These are phyloP conservation scores for Plebejus argus DNA, from an alignment of 2,888 invertebrate genomes.

Conservation along the genomic window DNA sequence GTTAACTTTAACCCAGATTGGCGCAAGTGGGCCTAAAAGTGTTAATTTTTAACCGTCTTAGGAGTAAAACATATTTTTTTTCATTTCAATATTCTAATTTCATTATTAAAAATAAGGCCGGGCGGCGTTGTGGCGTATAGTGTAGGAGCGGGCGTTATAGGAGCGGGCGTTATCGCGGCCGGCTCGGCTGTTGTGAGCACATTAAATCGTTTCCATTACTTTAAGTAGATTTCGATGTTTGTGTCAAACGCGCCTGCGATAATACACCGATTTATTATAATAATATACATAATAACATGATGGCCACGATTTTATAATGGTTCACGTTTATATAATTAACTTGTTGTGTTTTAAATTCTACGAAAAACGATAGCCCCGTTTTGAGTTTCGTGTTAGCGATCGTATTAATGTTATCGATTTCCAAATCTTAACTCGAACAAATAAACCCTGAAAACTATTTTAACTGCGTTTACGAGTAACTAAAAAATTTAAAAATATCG, in stretches of 20 bases:
- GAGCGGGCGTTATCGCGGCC: constrained; percentile 59
- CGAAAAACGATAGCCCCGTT: constrained; percentile 3
- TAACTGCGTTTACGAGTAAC: neutral
- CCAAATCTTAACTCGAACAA: constrained; percentile 1
- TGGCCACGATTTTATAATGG: constrained; percentile 43
- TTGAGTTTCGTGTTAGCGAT: constrained; percentile 7
- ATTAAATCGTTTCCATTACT: constrained; percentile 77
- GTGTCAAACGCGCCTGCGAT: constrained; percentile 73
- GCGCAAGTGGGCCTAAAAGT: no score
- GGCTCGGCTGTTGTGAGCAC: constrained; percentile 54
- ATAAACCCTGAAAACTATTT: constrained; percentile 27
- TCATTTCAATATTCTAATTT: constrained; percentile 1
- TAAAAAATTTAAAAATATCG: neutral
- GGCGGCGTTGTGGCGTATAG: constrained; percentile 33
- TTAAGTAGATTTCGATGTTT: constrained; percentile 79
- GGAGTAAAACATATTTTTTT: neutral
- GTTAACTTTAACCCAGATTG: no score
- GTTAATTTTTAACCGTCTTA: no score
- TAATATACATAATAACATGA: constrained; percentile 68
- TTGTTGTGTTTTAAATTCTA: neutral
- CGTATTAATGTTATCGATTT: constrained; percentile 12
- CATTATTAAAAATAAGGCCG: neutral
- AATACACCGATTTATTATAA: constrained; percentile 76
- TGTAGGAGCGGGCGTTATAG: constrained; percentile 56
- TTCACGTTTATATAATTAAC: constrained; percentile 34